Evolutionary conservation across 2,113 vertebrate species (phyloP).

Genomic region (Pteronura brasiliensis): DNA sequence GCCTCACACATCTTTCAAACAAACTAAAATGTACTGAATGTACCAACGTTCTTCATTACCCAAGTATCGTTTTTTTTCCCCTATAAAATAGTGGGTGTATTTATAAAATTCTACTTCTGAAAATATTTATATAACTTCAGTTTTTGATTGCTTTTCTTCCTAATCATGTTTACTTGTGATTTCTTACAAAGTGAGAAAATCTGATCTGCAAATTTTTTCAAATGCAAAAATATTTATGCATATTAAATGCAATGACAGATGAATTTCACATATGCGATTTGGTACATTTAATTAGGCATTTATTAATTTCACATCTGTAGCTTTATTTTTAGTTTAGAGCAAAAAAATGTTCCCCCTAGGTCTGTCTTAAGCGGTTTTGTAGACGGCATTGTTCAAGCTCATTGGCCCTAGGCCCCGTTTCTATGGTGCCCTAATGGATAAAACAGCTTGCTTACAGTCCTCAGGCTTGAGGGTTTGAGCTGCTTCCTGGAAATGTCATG

Average conservation of each 20-base stretch:
- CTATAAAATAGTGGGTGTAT: neutral
- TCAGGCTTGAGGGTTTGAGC: neutral
- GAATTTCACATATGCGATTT: neutral
- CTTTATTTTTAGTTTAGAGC: constrained; percentile 41
- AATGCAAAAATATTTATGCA: constrained; percentile 9
- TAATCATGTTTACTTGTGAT: neutral
- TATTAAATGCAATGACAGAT: neutral
- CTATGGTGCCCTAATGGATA: constrained; percentile 31
- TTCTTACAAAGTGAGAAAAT: constrained; percentile 31
- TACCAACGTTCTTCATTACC: neutral
- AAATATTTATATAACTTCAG: neutral
- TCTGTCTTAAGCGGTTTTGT: constrained; percentile 2
- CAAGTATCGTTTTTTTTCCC: neutral
- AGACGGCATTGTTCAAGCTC: neutral
- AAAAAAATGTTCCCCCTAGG: neutral
- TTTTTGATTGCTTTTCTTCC: neutral
- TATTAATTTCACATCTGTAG: constrained; percentile 32
- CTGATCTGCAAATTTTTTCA: neutral
- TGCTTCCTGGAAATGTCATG: constrained; percentile 11
- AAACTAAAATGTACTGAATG: neutral
- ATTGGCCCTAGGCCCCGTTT: constrained; percentile 45
- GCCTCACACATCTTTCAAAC: neutral
- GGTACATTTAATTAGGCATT: constrained; percentile 32
- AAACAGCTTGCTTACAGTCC: neutral
- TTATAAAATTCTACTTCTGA: constrained; percentile 28